Evolutionary conservation across 2,888 invertebrate species (phyloP), one percentile per base, ranked within the genome.

Genomic region (Chalcosyrphus nemorum): DNA sequence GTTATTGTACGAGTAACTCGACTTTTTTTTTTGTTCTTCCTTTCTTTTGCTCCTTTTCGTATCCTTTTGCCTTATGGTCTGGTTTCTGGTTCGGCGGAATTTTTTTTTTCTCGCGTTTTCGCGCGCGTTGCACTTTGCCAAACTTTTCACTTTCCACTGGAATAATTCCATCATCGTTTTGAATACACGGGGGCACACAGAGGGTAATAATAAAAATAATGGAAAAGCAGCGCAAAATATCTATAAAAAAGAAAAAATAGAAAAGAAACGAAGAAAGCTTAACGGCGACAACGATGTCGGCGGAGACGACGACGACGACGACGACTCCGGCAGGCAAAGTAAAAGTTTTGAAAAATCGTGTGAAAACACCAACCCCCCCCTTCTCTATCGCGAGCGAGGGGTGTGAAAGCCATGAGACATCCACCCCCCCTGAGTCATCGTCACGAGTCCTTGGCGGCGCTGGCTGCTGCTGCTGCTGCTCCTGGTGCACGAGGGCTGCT

Each of bases 111-210:
- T 72, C 56, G 75, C 80, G 70, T 86, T 81, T 86, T 86, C 80
- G 86, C 85, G 82, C 81, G 77, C 86, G 78, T 76, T 87, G 86
- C 86, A 87, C 87, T 87, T 88, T 87, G 78, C 85, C 76, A 86
- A 87, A 87, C 87, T 87, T 88, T 88, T 88, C 88, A 88, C 88
- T 88, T 88, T 88, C 88, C 82, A 81, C 81, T 86, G 86, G 86
- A 86, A 86, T 84, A 80, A 84, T 75, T 84, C 80, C 80, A 71
- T 75, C 84, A 75, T 65, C 74, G 61, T 72, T 47, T n/a, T 29
- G 74, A 74, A 63, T 74, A 43, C 45, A 63, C 70, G 59, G 71
- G 52, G 66, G 50, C 52, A 76, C 57, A 63, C 47, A 21, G 57
- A 52, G 70, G 65, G 80, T 80, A 74, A 84, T 74, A 74, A 75